Base-by-base conservation (phyloP, 2,888 invertebrate species). In the Aplocera efformata region DNA sequence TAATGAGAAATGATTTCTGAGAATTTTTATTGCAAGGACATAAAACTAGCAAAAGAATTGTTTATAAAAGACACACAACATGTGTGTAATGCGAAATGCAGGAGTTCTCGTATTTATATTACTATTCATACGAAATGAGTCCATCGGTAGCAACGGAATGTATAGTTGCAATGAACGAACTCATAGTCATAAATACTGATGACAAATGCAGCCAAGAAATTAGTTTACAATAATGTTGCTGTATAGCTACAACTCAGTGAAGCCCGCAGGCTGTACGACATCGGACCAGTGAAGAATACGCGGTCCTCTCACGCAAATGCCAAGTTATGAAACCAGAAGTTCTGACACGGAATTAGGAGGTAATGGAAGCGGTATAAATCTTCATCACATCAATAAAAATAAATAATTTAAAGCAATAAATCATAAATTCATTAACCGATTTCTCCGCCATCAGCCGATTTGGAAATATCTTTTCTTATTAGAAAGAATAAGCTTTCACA, bases 301-400 rank as follows among this genome's bases (percentile, higher is more conserved):
- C 20, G 13, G 54, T 60, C 63, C 67, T 69, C 67, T 71, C 73
- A 72, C 71, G 71, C 72, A 74, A 79, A 79, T 75, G 70, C 63
- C 71, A 73, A 60, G 60, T 80, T 77, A 74, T 69, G 73, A 74
- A 78, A 79, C 68, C 50, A 60, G 29, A 40, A 35, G 31, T 30
- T 35, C 9, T 10, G 27, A 63, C 66, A 63, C 57, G 50, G 67
- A 64, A 64, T 57, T 8, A 6, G 9, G 35, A 42, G 35, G 23
- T n/a, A 26, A 9, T 25, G 1, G 25, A 30, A 17, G 34, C 3
- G 22, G 24, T 11, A 7, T 17, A 4, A 20, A 9, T 21, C 30
- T 9, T 21, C 3, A 17, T 17, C 5, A 17, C 13, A 17, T 3
- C 13, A 17, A 17, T 17, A 5, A 2, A 17, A 17, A 17, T 17